Evolutionary conservation across 1,140 invertebrate species (phyloP), one percentile per base, ranked within the genome.

Genomic region (Bilobella aurantiaca): DNA sequence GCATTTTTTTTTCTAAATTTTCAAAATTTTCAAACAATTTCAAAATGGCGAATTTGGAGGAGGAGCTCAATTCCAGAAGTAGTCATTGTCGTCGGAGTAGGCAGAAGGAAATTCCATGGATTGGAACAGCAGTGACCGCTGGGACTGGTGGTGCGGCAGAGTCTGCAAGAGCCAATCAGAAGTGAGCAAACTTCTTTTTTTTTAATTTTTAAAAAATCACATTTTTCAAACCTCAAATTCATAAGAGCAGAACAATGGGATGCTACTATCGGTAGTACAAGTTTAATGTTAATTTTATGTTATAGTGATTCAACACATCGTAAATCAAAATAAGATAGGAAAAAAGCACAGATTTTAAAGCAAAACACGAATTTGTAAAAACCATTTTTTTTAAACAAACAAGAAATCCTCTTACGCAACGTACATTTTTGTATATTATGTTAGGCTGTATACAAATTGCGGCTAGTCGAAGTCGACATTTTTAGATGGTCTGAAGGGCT

Each of bases 401-500:
- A 42, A n/a, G n/a, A 42, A 42, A 42, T 12, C 8, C 8, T n/a
- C 8, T 42, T 42, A 12, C 37, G n/a, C 25, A 53, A 23, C 14
- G 49, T 8, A 23, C 12, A 5, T 53, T 53, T 18, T 12, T 18
- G 23, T 5, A 53, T 12, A 53, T 8, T 5, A 23, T 23, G 49
- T 18, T 18, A 53, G 49, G 49, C 49, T 53, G 23, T 53, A 23
- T 53, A 53, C 23, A 53, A 53, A 53, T 53, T 53, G n/a, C n/a
- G n/a, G n/a, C 49, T 53, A 53, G 12, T 53, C 49, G 49, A 53
- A 53, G 49, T 53, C 49, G 49, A 53, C 14, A 18, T 53, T 12
- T 23, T 53, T 53, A 53, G 49, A 12, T 16, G 49, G 49, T 53
- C 49, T 53, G 49, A 53, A 53, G 3, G 49, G 49, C 49, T 53